These are phyloP conservation scores for Rhinopomastus cyanomelas DNA, from an alignment of 2,113 vertebrate species.

Conservation along the genomic window DNA sequence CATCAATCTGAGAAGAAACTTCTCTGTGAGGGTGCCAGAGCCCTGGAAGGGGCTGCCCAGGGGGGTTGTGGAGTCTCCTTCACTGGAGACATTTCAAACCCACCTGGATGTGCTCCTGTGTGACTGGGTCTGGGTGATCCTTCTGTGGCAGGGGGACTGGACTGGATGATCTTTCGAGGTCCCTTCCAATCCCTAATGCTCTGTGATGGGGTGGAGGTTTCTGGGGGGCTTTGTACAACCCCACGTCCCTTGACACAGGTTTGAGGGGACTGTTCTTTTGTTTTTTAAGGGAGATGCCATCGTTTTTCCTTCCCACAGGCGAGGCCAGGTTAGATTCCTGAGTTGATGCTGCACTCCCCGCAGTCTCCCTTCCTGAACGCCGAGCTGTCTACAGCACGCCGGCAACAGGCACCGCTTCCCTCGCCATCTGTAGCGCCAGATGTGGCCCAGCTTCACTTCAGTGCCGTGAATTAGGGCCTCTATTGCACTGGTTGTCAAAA, in stretches of 20 bases:
- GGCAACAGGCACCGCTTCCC: conserved; percentile 54
- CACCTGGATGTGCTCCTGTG: too few relatives aligned
- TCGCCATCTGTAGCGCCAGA: conserved; percentile 59
- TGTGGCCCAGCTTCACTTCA: conserved; percentile 59
- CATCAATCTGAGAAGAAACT: too few relatives aligned
- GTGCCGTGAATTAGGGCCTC: conserved; percentile 46
- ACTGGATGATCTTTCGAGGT: too few relatives aligned
- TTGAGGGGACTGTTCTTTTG: too few relatives aligned
- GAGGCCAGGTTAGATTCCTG: conserved; percentile 60
- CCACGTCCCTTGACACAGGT: too few relatives aligned
- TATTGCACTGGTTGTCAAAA: conserved; percentile 1
- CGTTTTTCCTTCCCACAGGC: background rate
- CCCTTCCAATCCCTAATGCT: too few relatives aligned
- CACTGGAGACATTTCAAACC: too few relatives aligned
- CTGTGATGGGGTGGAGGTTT: background rate
- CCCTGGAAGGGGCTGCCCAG: too few relatives aligned
- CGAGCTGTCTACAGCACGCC: conserved; percentile 54
- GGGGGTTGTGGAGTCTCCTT: too few relatives aligned
- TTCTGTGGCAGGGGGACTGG: too few relatives aligned
- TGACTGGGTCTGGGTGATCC: too few relatives aligned
- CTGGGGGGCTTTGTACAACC: background rate
- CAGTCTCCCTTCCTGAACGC: conserved; percentile 44
- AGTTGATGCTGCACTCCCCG: conserved; percentile 64
- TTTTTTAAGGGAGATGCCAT: conserved; percentile 39
- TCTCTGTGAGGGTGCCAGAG: too few relatives aligned